Evolutionary conservation across 2,888 invertebrate genomes (phyloP).

Genomic region (Tipula confusa): DNA sequence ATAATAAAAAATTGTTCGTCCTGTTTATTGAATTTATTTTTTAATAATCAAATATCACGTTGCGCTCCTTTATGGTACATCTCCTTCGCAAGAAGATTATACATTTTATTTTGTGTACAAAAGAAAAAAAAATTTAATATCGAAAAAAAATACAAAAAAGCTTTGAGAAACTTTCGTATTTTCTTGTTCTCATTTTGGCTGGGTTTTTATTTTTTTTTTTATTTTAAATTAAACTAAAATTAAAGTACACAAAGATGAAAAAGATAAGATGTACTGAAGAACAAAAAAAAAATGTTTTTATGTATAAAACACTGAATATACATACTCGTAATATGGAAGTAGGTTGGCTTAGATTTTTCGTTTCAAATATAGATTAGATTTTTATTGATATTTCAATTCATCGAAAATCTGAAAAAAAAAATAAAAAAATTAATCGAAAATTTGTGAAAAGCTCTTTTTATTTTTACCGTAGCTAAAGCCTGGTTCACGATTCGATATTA

Average conservation of each 20-base stretch:
- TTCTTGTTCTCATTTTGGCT: background rate
- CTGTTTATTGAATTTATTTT: background rate
- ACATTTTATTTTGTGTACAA: background rate
- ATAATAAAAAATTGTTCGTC: background rate
- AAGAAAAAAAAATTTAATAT: background rate
- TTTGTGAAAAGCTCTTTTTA: background rate
- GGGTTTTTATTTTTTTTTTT: background rate
- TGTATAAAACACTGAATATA: background rate
- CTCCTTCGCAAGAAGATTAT: background rate
- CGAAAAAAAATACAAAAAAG: background rate
- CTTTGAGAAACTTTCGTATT: background rate
- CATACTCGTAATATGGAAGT: no score
- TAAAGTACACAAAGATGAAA: background rate
- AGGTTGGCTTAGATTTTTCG: background rate
- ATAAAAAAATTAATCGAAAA: no score
- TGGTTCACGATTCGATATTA: no score
- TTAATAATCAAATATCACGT: background rate
- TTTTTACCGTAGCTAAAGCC: background rate
- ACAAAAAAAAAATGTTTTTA: no score
- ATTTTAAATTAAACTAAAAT: constrained; percentile 20
- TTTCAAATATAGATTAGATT: background rate
- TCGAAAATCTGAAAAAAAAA: background rate
- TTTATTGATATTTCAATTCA: constrained; percentile 20
- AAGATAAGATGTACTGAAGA: background rate
- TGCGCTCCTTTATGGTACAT: background rate